phyloP scores from a whole-genome alignment of 2,797 vertebrate genomes.

The Pangasius mekongensis region DNA sequence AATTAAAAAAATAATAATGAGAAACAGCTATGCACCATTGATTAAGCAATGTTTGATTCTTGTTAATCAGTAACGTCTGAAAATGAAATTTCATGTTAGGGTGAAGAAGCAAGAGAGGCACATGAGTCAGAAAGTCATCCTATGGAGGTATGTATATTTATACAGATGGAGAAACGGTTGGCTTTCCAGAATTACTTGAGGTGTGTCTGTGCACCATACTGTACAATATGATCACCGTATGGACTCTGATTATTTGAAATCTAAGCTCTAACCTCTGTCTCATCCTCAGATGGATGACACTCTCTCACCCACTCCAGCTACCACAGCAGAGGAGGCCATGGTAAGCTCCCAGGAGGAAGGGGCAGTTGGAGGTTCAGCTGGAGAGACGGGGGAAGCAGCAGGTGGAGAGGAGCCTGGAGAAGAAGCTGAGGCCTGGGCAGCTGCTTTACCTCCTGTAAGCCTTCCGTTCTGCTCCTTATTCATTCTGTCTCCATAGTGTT shows the following conservation, averaged over 20 bases:
- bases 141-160: constrained; percentile 61
- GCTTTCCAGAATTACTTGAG: background rate
- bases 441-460: constrained; percentile 86
- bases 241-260: background rate
- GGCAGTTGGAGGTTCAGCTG: constrained; percentile 62
- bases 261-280: background rate
- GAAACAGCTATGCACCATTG: background rate
- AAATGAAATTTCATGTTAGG: constrained; percentile 33
- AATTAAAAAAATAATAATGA: background rate
- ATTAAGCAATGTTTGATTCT: background rate
- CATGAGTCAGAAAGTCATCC: constrained; percentile 50
- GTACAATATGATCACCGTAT: background rate
- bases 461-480: background rate
- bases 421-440: constrained; percentile 86
- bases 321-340: constrained; percentile 90
- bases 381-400: constrained; percentile 71
- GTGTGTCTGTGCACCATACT: background rate
- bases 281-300: constrained; percentile 75
- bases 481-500: background rate
- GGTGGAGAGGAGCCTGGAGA: constrained; percentile 75
- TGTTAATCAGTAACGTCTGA: background rate
- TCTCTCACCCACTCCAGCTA: constrained; percentile 85
- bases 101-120: constrained; percentile 49
- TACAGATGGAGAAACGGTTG: background rate
- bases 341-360: constrained; percentile 74